A percentile compares a stretch with the other conserved stretches of the same genome.
phyloP scores from a whole-genome alignment of 2,797 vertebrate genomes.

The Sylvilagus floridanus region DNA sequence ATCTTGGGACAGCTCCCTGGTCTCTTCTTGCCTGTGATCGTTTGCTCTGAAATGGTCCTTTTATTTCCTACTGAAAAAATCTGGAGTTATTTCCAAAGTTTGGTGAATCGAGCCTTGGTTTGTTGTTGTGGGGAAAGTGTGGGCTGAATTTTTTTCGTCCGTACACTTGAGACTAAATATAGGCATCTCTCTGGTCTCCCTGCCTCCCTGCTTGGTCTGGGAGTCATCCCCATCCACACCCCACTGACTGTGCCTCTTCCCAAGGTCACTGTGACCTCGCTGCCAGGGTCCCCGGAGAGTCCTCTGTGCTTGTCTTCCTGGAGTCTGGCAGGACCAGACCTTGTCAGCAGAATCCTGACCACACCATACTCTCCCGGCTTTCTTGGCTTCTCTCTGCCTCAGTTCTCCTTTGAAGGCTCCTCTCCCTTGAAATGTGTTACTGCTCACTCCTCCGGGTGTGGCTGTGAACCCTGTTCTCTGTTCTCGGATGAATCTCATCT shows the following conservation, averaged over 20 bases:
- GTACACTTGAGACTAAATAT: slow-evolving; percentile 42
- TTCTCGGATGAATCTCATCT: background rate
- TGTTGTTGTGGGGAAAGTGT: background rate
- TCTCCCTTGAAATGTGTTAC: background rate
- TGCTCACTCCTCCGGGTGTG: background rate
- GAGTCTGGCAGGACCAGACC: background rate
- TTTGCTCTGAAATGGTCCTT: slow-evolving; percentile 22
- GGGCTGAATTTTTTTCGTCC: background rate
- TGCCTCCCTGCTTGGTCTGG: background rate
- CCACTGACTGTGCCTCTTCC: background rate
- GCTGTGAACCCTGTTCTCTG: slow-evolving; percentile 18
- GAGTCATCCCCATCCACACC: background rate
- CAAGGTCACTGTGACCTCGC: background rate
- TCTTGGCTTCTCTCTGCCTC: background rate
- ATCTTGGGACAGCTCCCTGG: background rate
- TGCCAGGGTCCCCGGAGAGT: background rate
- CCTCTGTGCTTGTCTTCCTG: background rate
- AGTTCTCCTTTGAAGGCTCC: background rate
- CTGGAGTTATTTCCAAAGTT: slow-evolving; percentile 26
- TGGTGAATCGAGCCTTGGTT: slow-evolving; percentile 24
- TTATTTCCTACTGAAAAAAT: slow-evolving; percentile 44
- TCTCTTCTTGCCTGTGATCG: background rate
- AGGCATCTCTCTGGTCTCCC: background rate
- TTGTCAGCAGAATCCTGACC: background rate
- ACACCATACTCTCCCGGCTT: background rate